Base-by-base conservation (phyloP, 2,797 vertebrate species). In the Clarias fuscus region DNA sequence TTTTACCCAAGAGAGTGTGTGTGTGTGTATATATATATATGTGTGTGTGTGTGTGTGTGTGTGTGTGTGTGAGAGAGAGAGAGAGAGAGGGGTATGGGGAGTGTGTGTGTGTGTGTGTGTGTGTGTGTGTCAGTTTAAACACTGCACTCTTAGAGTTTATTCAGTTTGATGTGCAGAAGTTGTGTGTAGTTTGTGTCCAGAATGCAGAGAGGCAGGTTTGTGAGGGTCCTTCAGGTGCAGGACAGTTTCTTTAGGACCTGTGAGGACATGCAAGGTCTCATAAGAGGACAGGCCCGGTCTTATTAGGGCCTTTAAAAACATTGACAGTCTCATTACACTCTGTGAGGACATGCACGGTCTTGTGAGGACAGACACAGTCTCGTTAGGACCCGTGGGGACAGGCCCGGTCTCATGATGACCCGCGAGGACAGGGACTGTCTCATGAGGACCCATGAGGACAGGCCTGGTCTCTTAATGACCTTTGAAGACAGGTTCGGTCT, bases 91-190 rank as follows among this genome's bases (percentile, higher is more conserved):
- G 37, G 37, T 37, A 37, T 37, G 71, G 3, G 3, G 37, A 5
- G 89, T 92, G 78, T 82, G 71, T 87, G 62, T 67, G 67, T 76
- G 83, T 71, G 72, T 85, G 78, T 68, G 77, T 72, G 84, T 89
- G 83, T 67, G 84, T 76, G 85, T 75, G 77, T 82, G 22, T 59
- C 17, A 7, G 17, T 8, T 61, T 59, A 78, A 20, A 78, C 18
- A 22, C n/a, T 59, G 75, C 53, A 30, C 75, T 78, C 30, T 59
- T 78, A 27, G 56, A 33, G 75, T 18, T 59, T 78, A 56, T 61
- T 78, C 7, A 59, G 33, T 59, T 27, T 37, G 27, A 33, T 77
- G 56, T 27, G 75, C 56, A 37, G 27, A 78, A 78, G 75, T 78
- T 78, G n/a, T 77, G 56, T 15, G 7, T 30, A 59, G 53, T 78